Evolutionary conservation across 2,888 invertebrate genomes (phyloP).

Genomic region (Drosophila aldrichi): DNA sequence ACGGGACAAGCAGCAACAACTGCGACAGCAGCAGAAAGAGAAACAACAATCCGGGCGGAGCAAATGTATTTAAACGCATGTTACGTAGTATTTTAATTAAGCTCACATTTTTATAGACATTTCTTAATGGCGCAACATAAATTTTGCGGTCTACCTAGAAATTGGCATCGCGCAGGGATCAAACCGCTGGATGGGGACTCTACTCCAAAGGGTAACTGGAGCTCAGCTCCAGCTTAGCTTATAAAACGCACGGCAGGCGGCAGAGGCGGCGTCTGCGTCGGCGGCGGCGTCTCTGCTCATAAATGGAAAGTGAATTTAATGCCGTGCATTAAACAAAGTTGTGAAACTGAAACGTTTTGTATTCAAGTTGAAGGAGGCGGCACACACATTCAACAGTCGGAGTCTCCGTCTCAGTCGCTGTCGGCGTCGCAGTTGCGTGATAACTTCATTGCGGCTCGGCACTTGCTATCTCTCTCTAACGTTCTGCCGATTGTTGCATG

Average conservation of each 20-base stretch:
- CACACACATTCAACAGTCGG: constrained; percentile 9
- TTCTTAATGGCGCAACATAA: constrained; percentile 72
- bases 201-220: constrained; percentile 6
- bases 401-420: not conserved
- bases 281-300: constrained; percentile 26
- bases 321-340: constrained; percentile 72
- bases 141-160: constrained; percentile 53
- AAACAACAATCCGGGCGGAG: not conserved
- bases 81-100: constrained; percentile 71
- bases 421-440: constrained; percentile 35
- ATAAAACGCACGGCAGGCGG: constrained; percentile 67
- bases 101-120: constrained; percentile 71
- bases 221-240: constrained; percentile 3
- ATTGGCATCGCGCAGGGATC: constrained; percentile 3
- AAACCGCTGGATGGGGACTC: not conserved
- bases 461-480: constrained; percentile 7
- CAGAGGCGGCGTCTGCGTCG: not conserved
- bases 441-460: constrained; percentile 61
- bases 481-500: constrained; percentile 21
- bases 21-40: constrained; percentile 9
- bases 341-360: constrained; percentile 69
- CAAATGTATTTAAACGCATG: constrained; percentile 24
- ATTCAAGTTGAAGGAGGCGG: constrained; percentile 27
- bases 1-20: not conserved
- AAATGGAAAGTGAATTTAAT: constrained; percentile 76